Base-by-base conservation (phyloP, 2,797 vertebrate genomes). In the Emydoidea blandingii region DNA sequence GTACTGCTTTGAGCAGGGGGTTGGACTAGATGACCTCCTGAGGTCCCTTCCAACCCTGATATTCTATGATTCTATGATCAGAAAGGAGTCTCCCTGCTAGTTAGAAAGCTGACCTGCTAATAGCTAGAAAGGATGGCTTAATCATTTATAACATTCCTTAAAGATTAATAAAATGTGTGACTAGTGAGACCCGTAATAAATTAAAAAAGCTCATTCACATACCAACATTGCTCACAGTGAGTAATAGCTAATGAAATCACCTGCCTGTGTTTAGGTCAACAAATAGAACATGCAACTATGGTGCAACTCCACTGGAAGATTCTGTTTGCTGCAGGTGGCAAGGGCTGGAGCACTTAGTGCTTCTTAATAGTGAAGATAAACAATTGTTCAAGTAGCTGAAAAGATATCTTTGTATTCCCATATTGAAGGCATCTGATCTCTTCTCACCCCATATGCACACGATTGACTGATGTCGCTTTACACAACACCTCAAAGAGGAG, bases 231-330 rank as follows among this genome's bases (percentile, higher is more conserved):
- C 50, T 85, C 79, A 44, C 83, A 56, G 34, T 0, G 81, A 72
- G 2, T 50, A 83, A 56, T 2, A 25, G 0, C 14, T 37, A 44
- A 93, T 82, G 76, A 86, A 84, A 72, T 34, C 0, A 47, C 31
- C 11, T 44, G 79, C 7, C 50, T 44, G 44, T 41, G 27, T 37
- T 78, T 18, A 29, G 31, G 44, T 8, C 81, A 88, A 16, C 29
- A 80, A 91, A 52, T 59, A 1, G 3, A 14, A 21, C 0, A 1
- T 68, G 56, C 25, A 62, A 29, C 14, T 23, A 9, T 4, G 84
- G 41, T 8, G 80, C 52, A 84, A 31, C 14, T 41, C 9, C 34
- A 59, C n/a, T 50, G 85, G 49, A 34, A 0, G 11, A 49, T 3
- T 83, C 44, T 19, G 15, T 50, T 89, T 57, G 53, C 31, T 65